Conservation (phyloP, 2,113 vertebrate species). For the Lampris megalopsis region DNA sequence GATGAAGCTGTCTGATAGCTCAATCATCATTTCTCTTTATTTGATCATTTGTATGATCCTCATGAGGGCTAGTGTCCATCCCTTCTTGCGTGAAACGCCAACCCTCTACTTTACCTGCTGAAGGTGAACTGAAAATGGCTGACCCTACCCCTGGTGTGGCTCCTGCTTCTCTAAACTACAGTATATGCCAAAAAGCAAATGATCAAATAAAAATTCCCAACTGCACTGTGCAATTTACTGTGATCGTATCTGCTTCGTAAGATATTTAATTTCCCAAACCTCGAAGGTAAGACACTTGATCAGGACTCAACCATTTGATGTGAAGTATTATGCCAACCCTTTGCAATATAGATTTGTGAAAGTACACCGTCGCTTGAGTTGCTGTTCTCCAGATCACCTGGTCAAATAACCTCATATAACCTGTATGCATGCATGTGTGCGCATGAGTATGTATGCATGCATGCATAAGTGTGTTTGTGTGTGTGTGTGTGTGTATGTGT, state of each 20-base stretch:
- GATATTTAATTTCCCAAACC: background rate
- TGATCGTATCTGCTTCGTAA: no score
- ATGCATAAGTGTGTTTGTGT: no score
- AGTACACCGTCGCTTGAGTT: slow-evolving; percentile 16
- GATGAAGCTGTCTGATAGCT: slow-evolving; percentile 14
- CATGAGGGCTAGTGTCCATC: slow-evolving; percentile 8
- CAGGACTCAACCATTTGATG: no score
- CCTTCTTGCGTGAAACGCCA: slow-evolving; percentile 30
- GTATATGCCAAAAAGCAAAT: slow-evolving; percentile 31
- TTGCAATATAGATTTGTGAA: slow-evolving; percentile 14
- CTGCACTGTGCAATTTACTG: no score
- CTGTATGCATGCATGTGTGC: background rate
- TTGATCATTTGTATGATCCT: slow-evolving; percentile 28
- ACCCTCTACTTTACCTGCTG: background rate
- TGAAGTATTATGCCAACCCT: no score
- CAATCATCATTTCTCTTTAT: slow-evolving; percentile 11
- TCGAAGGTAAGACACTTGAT: no score
- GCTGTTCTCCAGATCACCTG: background rate
- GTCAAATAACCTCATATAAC: background rate
- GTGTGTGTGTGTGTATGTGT: no score
- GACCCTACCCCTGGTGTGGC: slow-evolving; percentile 19
- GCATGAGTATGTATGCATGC: no score
- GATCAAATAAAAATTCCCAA: slow-evolving; percentile 23
- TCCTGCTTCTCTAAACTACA: slow-evolving; percentile 6
- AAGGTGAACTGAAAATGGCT: background rate